phyloP scores from a whole-genome alignment of 2,113 vertebrate species.

The Phalacrocorax carbo region DNA sequence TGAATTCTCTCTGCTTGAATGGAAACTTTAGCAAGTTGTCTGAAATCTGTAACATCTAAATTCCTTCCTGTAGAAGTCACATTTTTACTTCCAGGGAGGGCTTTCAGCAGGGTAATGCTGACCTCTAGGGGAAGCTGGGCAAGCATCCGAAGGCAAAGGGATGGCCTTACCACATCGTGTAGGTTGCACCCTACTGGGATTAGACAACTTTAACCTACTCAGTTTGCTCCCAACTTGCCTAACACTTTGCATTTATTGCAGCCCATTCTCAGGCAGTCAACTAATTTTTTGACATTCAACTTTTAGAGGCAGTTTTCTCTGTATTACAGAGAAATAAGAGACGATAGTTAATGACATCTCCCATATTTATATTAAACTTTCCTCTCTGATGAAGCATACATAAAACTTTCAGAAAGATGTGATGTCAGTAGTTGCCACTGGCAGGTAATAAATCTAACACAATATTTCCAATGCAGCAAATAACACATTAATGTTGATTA shows the following conservation, averaged over 20 bases:
- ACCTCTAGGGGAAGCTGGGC: not conserved
- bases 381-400: not conserved
- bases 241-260: not conserved
- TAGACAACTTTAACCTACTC: not conserved
- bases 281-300: not conserved
- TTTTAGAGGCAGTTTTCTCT: not conserved
- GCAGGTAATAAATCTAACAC: not conserved
- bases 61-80: not conserved
- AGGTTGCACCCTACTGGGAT: not conserved
- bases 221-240: not conserved
- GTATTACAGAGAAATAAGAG: not conserved
- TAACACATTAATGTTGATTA: not conserved
- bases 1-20: not conserved
- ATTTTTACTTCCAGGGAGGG: not conserved
- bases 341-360: not conserved
- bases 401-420: not conserved
- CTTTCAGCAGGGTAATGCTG: not conserved
- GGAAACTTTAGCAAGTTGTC: not conserved
- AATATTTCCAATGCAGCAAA: not conserved
- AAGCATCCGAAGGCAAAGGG: not conserved
- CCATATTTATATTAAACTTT: not conserved
- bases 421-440: not conserved
- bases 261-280: not conserved
- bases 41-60: not conserved
- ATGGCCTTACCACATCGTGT: not conserved